Conservation (phyloP, 2,797 vertebrate genomes). For the Propithecus deckenii region DNA sequence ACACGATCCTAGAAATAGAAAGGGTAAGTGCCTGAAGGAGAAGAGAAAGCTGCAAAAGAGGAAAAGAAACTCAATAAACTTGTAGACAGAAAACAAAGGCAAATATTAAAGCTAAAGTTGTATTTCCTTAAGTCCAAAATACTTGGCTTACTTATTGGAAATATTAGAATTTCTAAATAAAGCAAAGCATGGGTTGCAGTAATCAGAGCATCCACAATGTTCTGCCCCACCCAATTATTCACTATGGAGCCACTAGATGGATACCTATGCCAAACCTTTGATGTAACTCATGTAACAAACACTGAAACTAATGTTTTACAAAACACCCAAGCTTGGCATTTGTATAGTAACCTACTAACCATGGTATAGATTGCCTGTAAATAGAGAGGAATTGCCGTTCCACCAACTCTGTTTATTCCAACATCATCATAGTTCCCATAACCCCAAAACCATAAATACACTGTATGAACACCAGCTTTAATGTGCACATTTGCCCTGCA, state of each 20-base stretch:
- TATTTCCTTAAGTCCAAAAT: neutral
- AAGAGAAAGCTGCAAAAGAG: neutral
- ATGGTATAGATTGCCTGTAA: neutral
- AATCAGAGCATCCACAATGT: neutral
- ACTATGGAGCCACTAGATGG: neutral
- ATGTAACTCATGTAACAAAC: neutral
- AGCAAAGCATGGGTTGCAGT: neutral
- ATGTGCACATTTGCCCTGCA: neutral
- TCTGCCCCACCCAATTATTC: neutral
- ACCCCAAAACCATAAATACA: neutral
- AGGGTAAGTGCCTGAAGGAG: neutral
- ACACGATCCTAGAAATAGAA: neutral
- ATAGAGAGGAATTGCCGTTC: neutral
- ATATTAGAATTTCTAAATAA: neutral
- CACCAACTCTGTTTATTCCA: neutral
- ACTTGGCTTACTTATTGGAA: neutral
- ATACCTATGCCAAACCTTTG: neutral
- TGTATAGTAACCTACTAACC: neutral
- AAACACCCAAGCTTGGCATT: neutral
- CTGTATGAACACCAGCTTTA: neutral
- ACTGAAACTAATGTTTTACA: neutral
- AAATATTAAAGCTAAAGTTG: neutral
- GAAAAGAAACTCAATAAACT: neutral
- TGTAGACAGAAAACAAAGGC: neutral
- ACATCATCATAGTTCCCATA: neutral